Percentiles rank a stretch among this genome's conserved stretches.
Conservation (phyloP, 2,888 invertebrate species). For the Erebia palarica region DNA sequence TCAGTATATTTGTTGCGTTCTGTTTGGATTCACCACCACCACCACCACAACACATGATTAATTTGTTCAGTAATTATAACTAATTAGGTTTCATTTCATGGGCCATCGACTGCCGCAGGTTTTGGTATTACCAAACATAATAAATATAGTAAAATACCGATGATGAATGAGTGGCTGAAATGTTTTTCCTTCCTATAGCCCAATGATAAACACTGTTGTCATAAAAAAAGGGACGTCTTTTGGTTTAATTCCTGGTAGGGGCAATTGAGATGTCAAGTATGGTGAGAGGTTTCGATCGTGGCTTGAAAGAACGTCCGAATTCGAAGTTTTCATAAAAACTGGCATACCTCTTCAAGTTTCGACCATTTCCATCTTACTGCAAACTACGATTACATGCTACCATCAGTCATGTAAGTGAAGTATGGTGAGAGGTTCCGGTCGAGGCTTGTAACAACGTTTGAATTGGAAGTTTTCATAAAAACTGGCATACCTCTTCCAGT, state of each 20-base stretch:
- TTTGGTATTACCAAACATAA: constrained; percentile 19
- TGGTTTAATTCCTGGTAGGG: no score
- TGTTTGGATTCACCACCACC: constrained; percentile 40
- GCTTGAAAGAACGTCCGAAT: no score
- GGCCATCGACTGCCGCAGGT: constrained; percentile 37
- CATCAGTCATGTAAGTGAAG: not conserved
- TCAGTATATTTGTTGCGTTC: constrained; percentile 41
- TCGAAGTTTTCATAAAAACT: no score
- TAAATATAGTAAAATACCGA: not conserved
- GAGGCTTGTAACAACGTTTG: no score
- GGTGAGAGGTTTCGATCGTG: no score
- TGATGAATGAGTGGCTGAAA: constrained; percentile 15
- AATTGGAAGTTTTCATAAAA: no score
- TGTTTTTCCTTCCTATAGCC: constrained; percentile 6
- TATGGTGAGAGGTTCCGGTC: no score
- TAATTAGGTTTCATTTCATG: constrained; percentile 43
- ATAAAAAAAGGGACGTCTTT: no score
- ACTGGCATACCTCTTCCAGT: no score
- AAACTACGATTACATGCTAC: not conserved
- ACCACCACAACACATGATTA: constrained; percentile 45
- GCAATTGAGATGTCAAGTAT: no score
- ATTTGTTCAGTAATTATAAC: constrained; percentile 44
- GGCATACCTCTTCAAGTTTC: no score
- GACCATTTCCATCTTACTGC: not conserved
- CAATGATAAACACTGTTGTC: no score